These are phyloP conservation scores for Melanotaenia nigrans DNA, from an alignment of 2,797 vertebrate species.

Conservation along the genomic window DNA sequence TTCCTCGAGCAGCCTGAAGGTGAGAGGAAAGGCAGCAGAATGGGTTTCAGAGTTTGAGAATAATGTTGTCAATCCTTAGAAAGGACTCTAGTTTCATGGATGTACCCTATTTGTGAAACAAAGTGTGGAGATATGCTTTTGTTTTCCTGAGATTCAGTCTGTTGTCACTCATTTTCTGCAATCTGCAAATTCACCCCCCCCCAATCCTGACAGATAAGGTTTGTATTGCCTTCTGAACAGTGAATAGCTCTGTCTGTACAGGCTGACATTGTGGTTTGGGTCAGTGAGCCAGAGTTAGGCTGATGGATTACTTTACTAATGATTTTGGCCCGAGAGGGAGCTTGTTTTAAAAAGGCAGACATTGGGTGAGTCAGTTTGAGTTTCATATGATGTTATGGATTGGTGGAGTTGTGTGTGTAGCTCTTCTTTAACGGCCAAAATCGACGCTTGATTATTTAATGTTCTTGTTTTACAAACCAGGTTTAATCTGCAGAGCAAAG, in stretches of 20 bases:
- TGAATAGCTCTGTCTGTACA: conserved; percentile 69
- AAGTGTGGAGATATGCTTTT: conserved; percentile 17
- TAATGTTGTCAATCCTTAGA: conserved; percentile 45
- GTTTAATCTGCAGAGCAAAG: conserved; percentile 82
- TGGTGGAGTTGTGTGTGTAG: conserved; percentile 60
- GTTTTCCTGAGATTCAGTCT: conserved; percentile 27
- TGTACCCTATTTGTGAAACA: conserved; percentile 16
- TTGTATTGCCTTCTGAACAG: conserved; percentile 44
- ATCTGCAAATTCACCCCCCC: conserved; percentile 36
- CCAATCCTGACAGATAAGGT: conserved; percentile 61
- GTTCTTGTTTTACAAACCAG: conserved; percentile 81
- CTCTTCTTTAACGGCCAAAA: conserved; percentile 68
- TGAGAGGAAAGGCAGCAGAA: conserved; percentile 50
- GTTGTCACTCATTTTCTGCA: conserved; percentile 38
- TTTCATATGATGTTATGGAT: conserved; percentile 79
- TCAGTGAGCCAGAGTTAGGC: conserved; percentile 71
- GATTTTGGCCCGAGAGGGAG: conserved; percentile 78
- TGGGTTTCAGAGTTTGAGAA: conserved; percentile 26
- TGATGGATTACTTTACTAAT: conserved; percentile 84
- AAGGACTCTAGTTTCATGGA: conserved; percentile 7
- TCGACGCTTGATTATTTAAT: conserved; percentile 81
- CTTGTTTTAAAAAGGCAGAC: conserved; percentile 79
- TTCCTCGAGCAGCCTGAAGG: conserved; percentile 58
- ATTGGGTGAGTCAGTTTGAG: conserved; percentile 71
- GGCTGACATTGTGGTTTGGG: conserved; percentile 77